A percentile compares a stretch with the other conserved stretches of the same genome.
phyloP scores from a whole-genome alignment of 2,888 invertebrate genomes.

The Frankliniella fusca region DNA sequence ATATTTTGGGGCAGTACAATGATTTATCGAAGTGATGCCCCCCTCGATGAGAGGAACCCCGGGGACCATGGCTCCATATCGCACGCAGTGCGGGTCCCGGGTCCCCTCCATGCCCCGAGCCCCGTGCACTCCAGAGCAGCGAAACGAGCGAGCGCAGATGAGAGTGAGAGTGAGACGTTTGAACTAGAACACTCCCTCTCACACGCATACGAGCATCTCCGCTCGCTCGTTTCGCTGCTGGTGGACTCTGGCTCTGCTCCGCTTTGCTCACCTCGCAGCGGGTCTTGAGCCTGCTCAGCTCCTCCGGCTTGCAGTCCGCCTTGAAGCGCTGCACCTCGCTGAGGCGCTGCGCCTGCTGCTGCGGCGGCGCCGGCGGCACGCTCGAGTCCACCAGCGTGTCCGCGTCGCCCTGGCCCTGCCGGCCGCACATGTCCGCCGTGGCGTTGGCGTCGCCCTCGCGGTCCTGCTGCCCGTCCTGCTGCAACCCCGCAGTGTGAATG shows the following conservation, averaged over 20 bases:
- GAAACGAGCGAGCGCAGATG: too few species aligned
- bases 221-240: too few species aligned
- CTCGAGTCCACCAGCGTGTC: slow-evolving; percentile 61
- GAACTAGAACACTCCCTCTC: too few species aligned
- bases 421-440: slow-evolving; percentile 50
- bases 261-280: slow-evolving; percentile 57
- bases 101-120: not conserved
- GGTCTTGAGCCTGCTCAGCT: slow-evolving; percentile 66
- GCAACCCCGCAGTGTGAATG: not conserved
- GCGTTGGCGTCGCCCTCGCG: slow-evolving; percentile 49
- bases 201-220: too few species aligned
- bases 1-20: too few species aligned
- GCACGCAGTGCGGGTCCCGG: too few species aligned
- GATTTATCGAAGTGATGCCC: too few species aligned
- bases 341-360: slow-evolving; percentile 59
- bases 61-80: too few species aligned
- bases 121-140: not conserved
- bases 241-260: not conserved
- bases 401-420: slow-evolving; percentile 32
- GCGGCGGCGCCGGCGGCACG: slow-evolving; percentile 57
- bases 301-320: slow-evolving; percentile 76
- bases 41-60: too few species aligned
- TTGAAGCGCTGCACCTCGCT: slow-evolving; percentile 66
- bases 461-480: not conserved
- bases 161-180: too few species aligned